Conservation (phyloP, 1,140 invertebrate genomes). For the Apis dorsata region DNA sequence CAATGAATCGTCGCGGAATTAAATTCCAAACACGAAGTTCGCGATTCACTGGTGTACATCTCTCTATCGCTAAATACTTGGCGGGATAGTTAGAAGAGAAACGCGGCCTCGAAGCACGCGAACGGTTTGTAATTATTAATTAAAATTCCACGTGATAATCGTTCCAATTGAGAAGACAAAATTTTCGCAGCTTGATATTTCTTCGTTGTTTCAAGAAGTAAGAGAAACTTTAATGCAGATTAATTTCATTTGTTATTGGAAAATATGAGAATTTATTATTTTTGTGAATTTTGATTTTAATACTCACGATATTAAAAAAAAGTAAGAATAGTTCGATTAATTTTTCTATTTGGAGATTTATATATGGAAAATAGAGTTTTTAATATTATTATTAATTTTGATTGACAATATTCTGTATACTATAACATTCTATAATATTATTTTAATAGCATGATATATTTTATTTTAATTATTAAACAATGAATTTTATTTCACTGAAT, state of each 20-base stretch:
- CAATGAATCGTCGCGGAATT: neutral
- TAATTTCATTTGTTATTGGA: neutral
- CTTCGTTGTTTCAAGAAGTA: neutral
- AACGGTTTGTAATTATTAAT: constrained; percentile 16
- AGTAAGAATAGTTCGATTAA: no score
- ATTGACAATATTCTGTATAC: no score
- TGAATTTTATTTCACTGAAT: neutral
- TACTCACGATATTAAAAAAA: no score
- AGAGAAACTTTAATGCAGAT: neutral
- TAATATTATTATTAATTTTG: no score
- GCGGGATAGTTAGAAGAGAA: constrained; percentile 6
- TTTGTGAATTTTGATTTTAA: no score
- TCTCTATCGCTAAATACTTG: neutral
- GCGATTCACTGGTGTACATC: neutral
- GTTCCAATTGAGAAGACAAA: neutral
- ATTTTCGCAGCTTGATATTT: neutral
- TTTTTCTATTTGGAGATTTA: no score
- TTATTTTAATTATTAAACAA: no score
- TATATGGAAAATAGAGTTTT: no score
- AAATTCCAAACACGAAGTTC: constrained; percentile 1
- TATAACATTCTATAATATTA: no score
- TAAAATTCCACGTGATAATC: constrained; percentile 14
- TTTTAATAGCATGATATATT: no score
- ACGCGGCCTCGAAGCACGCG: neutral
- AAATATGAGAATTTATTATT: neutral